phyloP scores from a whole-genome alignment of 1,140 invertebrate genomes.

The Hermetia illucens region DNA sequence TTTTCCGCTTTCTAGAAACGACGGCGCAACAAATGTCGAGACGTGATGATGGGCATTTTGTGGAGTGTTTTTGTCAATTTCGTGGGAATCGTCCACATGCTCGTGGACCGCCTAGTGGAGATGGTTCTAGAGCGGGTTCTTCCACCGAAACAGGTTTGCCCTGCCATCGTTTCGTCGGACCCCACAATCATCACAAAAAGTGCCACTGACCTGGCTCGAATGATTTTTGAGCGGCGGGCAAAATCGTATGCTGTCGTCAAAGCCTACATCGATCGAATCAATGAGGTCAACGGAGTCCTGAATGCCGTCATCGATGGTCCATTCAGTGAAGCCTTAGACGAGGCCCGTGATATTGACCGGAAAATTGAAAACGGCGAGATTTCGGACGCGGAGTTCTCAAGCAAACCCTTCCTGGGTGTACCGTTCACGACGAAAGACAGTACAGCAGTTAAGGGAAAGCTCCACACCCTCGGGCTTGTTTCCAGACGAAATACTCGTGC shows the following conservation, averaged over 20 bases:
- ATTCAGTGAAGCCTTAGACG: constrained; percentile 59
- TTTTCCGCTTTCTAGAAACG: no score
- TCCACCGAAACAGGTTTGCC: constrained; percentile 18
- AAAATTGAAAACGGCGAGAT: constrained; percentile 38
- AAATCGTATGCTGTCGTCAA: constrained; percentile 55
- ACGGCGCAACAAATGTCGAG: no score
- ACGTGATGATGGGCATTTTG: no score
- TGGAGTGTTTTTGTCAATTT: constrained; percentile 12
- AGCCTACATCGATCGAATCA: constrained; percentile 62
- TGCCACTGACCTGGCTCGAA: constrained; percentile 43
- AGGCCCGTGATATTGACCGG: constrained; percentile 58
- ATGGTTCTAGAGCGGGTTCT: constrained; percentile 19
- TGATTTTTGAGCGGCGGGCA: constrained; percentile 46
- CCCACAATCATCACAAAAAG: constrained; percentile 45
- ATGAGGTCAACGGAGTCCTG: constrained; percentile 59
- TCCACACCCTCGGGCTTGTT: constrained; percentile 50
- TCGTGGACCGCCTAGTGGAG: constrained; percentile 19
- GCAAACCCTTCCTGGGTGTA: constrained; percentile 59
- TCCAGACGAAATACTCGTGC: constrained; percentile 39
- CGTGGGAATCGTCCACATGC: constrained; percentile 15
- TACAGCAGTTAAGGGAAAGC: constrained; percentile 41
- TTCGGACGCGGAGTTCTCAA: constrained; percentile 39
- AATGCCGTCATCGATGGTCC: constrained; percentile 69
- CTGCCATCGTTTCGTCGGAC: constrained; percentile 32
- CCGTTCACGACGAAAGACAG: constrained; percentile 63